Evolutionary conservation across 1,140 invertebrate species (phyloP).

Genomic region (Nymphalis io): DNA sequence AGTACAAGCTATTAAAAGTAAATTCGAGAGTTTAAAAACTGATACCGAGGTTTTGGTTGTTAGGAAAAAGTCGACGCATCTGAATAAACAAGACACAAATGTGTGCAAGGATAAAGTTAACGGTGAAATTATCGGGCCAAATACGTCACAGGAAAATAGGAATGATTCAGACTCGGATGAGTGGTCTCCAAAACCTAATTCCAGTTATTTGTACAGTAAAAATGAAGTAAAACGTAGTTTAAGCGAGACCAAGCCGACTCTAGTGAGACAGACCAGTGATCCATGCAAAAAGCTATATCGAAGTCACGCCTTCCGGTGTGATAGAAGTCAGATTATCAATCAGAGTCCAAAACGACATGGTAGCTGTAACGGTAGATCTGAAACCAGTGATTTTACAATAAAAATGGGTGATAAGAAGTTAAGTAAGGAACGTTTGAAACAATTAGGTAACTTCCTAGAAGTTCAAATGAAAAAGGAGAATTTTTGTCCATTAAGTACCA

Average conservation of each 20-base stretch:
- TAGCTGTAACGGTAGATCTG: conserved; percentile 72
- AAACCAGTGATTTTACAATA: conserved; percentile 64
- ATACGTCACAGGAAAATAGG: conserved; percentile 43
- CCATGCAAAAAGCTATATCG: conserved; percentile 82
- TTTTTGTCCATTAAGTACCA: conserved; percentile 43
- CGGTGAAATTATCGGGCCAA: conserved; percentile 38
- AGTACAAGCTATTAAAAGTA: conserved; percentile 78
- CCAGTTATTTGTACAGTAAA: conserved; percentile 68
- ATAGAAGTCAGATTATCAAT: conserved; percentile 76
- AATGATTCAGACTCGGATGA: conserved; percentile 54
- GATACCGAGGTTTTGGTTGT: conserved; percentile 49
- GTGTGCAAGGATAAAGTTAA: conserved; percentile 10
- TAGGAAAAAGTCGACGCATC: conserved; percentile 43
- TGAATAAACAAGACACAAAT: conserved; percentile 47
- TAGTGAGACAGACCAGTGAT: conserved; percentile 82
- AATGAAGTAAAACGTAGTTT: conserved; percentile 54
- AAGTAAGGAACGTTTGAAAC: conserved; percentile 69
- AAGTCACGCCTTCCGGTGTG: conserved; percentile 83
- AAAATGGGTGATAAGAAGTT: conserved; percentile 67
- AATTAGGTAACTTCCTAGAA: conserved; percentile 65
- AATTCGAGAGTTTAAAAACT: conserved; percentile 73
- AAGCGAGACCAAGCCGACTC: conserved; percentile 56
- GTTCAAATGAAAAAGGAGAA: conserved; percentile 76
- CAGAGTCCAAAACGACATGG: conserved; percentile 68
- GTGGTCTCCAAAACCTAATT: conserved; percentile 58